Base-by-base conservation (phyloP, 2,888 invertebrate species). In the Syritta pipiens region DNA sequence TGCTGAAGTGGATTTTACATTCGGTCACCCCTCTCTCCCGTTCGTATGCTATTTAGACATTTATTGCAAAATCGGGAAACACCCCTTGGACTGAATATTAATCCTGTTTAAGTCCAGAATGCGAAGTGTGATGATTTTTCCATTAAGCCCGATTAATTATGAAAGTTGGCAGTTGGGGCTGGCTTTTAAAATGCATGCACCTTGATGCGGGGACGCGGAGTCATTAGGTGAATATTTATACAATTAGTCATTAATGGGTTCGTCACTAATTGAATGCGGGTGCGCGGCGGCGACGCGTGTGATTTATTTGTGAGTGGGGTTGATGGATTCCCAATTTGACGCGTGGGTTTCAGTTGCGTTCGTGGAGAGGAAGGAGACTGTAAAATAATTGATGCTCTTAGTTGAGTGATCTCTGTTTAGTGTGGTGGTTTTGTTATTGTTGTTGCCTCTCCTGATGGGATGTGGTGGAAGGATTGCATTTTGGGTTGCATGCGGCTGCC, bases 131-230 rank as follows among this genome's bases (percentile, higher is more conserved):
- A 57, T 68, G 68, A 68, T 57, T 68, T 68, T 68, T 59, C 68
- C 57, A 68, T 68, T 59, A 48, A 49, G 32, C 40, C 49, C 57
- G 17, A 68, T 68, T 57, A 57, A 68, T 68, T 68, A 68, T 68
- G 55, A 19, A 67, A 44, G 46, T 28, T 28, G 28, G 28, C 26
- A 48, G 55, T 48, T 48, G 55, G 55, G 67, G n/a, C 28, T 14
- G 10, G 48, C 17, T 48, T 67, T 67, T 55, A 37, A 32, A 42
- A 53, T 49, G 12, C 4, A 12, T 14, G 17, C 42, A 10, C 20
- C 24, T 6, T 30, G 63, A 5, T 26, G 17, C 3, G 17, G 3
- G 37, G 14, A 22, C 7, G 26, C 24, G 10, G 3, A 22, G 40
- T 10, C n/a, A n/a, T n/a, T n/a, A 28, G 37, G 62, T 62, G 49